phyloP scores from a whole-genome alignment of 2,797 vertebrate genomes.

The Lagodon rhomboides region DNA sequence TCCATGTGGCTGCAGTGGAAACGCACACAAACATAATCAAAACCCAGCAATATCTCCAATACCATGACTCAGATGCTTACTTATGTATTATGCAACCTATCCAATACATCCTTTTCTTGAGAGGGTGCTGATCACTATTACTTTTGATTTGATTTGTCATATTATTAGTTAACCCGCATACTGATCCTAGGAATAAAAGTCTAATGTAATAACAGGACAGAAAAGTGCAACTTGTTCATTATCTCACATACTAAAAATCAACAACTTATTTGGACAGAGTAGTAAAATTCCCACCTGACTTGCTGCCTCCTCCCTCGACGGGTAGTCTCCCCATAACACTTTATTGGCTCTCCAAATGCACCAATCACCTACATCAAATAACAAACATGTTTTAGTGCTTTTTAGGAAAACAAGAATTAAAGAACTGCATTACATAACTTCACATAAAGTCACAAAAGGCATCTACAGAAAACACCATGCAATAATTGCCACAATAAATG shows the following conservation, averaged over 20 bases:
- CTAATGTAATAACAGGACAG: neutral
- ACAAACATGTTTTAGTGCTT: neutral
- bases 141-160: neutral
- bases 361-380: constrained; percentile 87
- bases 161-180: neutral
- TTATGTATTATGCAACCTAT: neutral
- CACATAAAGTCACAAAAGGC: neutral
- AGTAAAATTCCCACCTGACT: constrained; percentile 87
- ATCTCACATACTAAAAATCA: neutral
- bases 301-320: constrained; percentile 93
- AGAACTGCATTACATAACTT: neutral
- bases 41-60: neutral
- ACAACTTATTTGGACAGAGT: neutral
- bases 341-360: constrained; percentile 94
- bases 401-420: neutral
- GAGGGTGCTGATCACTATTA: neutral
- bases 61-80: neutral
- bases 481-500: neutral
- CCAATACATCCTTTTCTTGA: neutral
- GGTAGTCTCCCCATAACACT: constrained; percentile 93
- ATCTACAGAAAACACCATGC: neutral
- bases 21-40: neutral
- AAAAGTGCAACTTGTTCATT: neutral
- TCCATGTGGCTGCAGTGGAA: constrained; percentile 87
- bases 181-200: neutral